Evolutionary conservation across 1,140 invertebrate genomes (phyloP).

Genomic region (Megalonaias nervosa): DNA sequence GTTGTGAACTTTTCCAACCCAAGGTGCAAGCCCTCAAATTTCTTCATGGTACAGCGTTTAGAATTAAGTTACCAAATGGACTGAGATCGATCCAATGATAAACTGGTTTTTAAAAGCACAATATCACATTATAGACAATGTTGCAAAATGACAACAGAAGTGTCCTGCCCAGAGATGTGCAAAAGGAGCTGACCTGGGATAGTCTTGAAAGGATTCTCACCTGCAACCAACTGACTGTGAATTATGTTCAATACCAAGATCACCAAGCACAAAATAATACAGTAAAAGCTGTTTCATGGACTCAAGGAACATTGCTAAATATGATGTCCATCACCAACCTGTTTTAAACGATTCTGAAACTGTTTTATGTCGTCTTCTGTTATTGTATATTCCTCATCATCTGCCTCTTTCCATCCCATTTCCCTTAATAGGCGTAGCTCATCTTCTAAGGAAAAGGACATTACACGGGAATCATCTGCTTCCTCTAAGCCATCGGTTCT

Average conservation of each 20-base stretch:
- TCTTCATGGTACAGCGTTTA: no score
- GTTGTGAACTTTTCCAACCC: no score
- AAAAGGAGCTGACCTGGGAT: neutral
- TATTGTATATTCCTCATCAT: slow-evolving; percentile 69
- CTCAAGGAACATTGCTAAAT: neutral
- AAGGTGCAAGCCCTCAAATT: no score
- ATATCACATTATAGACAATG: no score
- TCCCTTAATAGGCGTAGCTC: slow-evolving; percentile 68
- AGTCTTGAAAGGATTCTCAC: neutral
- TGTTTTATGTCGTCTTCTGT: slow-evolving; percentile 71
- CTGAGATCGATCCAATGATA: no score
- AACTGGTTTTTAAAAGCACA: no score
- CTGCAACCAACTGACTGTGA: slow-evolving; percentile 4
- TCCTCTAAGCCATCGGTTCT: slow-evolving; percentile 43
- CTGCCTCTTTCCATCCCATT: slow-evolving; percentile 71
- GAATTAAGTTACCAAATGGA: no score
- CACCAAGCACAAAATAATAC: neutral
- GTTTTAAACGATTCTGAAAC: slow-evolving; percentile 66
- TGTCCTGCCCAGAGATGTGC: no score
- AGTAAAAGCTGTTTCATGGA: neutral
- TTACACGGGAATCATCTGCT: slow-evolving; percentile 20
- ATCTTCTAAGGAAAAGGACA: slow-evolving; percentile 70
- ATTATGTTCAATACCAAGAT: neutral
- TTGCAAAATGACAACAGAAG: no score
- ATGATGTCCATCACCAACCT: slow-evolving; percentile 45